Conservation (phyloP, 2,113 vertebrate genomes). For the Orientallactaga bullata region DNA sequence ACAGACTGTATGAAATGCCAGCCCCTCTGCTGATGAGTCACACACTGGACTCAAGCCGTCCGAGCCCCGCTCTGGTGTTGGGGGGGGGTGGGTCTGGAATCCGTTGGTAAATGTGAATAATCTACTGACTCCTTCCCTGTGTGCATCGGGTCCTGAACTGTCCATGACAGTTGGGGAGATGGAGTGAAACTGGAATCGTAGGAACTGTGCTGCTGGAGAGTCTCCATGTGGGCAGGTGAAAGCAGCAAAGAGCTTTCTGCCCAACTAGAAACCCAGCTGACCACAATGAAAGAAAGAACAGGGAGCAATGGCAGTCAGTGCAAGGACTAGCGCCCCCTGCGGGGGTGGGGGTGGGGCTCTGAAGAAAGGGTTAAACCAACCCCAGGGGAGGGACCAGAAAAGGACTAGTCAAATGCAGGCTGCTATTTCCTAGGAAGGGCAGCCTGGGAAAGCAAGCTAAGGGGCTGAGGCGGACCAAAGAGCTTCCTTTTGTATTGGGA, state of each 20-base stretch:
- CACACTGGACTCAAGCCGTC: neutral
- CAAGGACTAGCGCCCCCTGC: neutral
- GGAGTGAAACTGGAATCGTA: neutral
- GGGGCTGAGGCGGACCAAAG: neutral
- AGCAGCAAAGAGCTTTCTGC: neutral
- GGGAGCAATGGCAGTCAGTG: no score
- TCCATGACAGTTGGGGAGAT: neutral
- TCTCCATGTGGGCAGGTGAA: neutral
- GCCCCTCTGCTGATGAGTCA: neutral
- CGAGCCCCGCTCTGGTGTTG: neutral
- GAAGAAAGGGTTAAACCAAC: neutral
- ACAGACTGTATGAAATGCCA: neutral
- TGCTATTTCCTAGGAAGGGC: neutral
- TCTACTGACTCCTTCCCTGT: neutral
- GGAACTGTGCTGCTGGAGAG: neutral
- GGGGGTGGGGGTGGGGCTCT: no score
- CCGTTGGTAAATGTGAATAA: neutral
- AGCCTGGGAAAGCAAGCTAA: neutral
- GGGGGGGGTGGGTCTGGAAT: neutral
- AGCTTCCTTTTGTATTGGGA: conserved; percentile 30
- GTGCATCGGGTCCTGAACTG: neutral
- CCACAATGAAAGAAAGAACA: no score
- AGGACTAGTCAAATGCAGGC: no score
- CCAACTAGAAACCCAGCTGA: neutral
- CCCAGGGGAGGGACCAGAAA: no score